Evolutionary conservation across 2,888 invertebrate species (phyloP), one percentile per base, ranked within the genome.

Genomic region (Petrophora chlorosata): DNA sequence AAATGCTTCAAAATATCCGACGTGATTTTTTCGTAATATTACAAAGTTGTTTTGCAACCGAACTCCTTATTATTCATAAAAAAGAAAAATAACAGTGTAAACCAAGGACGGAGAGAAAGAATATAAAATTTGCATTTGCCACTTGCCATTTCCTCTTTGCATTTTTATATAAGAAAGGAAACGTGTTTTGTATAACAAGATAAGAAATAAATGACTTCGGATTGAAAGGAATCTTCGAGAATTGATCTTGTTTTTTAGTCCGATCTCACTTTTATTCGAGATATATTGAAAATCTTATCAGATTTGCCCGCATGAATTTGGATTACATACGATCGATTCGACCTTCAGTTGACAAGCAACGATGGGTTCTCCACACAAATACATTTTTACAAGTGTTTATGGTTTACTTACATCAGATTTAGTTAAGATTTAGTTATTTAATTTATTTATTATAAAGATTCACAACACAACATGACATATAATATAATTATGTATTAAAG

Each of bases 61-160:
- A 17, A 14, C 13, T 32, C 10, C 16, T 7, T 36, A 19, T 33
- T 43, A 23, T 34, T 43, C 22, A 38, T 12, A 40, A 42, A 43
- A 25, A 10, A 15, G 36, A 40, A 55, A 46, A 46, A 61, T 33
- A 53, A 61, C 43, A 56, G 58, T 47, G 38, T 32, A n/a, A 32
- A 45, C 50, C 16, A 29, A 46, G 28, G 30, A 25, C 29, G 51
- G 42, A 50, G 61, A 59, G 61, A 44, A 60, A 53, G 49, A 55
- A 70, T 53, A 74, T 73, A 65, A 74, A 73, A 82, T 83, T 82
- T 77, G 68, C 76, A 82, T 82, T 73, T 73, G 64, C 46, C 63
- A 61, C 66, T 73, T 65, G 71, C 63, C 61, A 63, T 65, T 62
- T 71, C 70, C 63, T 62, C 59, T 81, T 78, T 70, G 70, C 75